Conservation (phyloP, 2,888 invertebrate species). For the Luperina nickerlii region DNA sequence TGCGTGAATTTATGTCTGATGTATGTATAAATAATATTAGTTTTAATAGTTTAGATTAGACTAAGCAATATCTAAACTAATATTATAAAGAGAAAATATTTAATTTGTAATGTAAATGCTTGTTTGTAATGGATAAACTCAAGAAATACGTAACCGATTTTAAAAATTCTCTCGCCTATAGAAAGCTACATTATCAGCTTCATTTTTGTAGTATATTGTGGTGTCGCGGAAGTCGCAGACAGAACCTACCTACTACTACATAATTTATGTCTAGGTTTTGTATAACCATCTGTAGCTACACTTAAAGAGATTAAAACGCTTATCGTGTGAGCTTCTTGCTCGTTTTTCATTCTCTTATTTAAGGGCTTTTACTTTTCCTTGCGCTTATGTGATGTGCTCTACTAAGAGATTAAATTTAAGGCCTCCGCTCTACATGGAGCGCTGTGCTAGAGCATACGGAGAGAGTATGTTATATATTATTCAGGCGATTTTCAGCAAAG, state of each 20-base stretch:
- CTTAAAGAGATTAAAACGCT: constrained; percentile 88
- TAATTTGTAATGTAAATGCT: background rate
- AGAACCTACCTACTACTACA: background rate
- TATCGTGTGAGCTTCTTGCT: constrained; percentile 84
- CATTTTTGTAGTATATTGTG: background rate
- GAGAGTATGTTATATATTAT: constrained; percentile 46
- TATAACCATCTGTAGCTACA: constrained; percentile 74
- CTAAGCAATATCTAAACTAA: constrained; percentile 12
- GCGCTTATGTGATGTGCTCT: constrained; percentile 79
- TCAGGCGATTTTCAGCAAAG: constrained; percentile 36
- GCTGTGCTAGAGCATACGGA: constrained; percentile 34
- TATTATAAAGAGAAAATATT: background rate
- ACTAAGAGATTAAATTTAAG: constrained; percentile 85
- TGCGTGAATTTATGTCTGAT: background rate
- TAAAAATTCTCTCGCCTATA: too few species aligned
- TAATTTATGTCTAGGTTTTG: constrained; percentile 4
- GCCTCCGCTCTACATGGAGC: constrained; percentile 61
- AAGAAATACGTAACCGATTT: background rate
- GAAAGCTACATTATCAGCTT: too few species aligned
- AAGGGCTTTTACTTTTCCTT: constrained; percentile 85
- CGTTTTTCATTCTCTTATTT: constrained; percentile 87
- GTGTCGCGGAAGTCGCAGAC: background rate
- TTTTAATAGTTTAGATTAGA: background rate
- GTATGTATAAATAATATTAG: background rate
- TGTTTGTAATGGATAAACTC: too few species aligned